These are phyloP conservation scores for Artibeus jamaicensis DNA, from an alignment of 2,797 vertebrate genomes.

Conservation along the genomic window DNA sequence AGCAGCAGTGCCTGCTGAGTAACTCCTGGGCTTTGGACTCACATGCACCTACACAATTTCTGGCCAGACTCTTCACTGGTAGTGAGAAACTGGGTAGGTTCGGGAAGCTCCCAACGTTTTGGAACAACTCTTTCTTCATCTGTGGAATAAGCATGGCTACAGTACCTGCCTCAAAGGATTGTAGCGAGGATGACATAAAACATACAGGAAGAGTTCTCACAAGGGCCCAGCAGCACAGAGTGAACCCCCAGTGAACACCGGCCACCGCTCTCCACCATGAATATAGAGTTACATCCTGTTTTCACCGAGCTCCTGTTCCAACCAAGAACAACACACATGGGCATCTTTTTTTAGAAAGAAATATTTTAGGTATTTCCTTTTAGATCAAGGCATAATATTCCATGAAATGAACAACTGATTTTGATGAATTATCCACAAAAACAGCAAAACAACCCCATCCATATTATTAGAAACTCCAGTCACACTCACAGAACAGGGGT, in stretches of 20 bases:
- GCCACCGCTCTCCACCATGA: background rate
- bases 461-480: background rate
- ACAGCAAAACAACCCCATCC: background rate
- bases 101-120: background rate
- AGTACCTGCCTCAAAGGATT: background rate
- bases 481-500: background rate
- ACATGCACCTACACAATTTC: background rate
- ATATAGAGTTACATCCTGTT: background rate
- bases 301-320: background rate
- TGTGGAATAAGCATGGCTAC: background rate
- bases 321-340: background rate
- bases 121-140: background rate
- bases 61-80: background rate
- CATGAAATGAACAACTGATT: constrained; percentile 24
- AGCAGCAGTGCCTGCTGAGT: background rate
- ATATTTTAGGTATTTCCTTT: constrained; percentile 44
- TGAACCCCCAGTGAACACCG: background rate
- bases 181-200: background rate
- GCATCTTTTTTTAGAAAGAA: constrained; percentile 29
- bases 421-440: constrained; percentile 9
- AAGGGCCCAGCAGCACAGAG: too few relatives aligned
- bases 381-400: background rate
- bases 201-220: background rate
- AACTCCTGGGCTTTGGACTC: background rate
- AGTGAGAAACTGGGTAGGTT: background rate